phyloP scores from a whole-genome alignment of 2,888 invertebrate species.

The Rhorus exstirpatorius region DNA sequence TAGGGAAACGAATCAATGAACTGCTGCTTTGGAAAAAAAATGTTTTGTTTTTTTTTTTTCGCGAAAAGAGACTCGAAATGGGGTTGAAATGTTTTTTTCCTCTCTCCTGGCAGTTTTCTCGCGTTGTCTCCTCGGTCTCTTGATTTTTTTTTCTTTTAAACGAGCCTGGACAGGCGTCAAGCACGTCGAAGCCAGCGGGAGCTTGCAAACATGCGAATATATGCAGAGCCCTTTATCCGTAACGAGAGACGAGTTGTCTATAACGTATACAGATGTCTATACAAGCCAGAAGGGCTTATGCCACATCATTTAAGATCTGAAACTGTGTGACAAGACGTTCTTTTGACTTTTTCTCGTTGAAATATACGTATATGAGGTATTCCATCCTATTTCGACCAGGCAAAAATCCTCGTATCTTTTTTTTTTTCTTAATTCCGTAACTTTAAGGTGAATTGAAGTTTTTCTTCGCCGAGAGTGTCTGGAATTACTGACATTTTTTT shows the following conservation, averaged over 20 bases:
- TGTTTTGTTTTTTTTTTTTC: background rate
- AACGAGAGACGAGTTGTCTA: background rate
- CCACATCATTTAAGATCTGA: too few relatives aligned
- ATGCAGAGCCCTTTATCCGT: background rate
- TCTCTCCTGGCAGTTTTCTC: background rate
- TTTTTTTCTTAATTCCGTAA: too few relatives aligned
- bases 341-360: too few relatives aligned
- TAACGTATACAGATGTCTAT: too few relatives aligned
- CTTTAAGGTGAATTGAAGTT: too few relatives aligned
- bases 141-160: slow-evolving; percentile 23
- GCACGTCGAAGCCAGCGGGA: slow-evolving; percentile 39
- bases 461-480: too few relatives aligned
- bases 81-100: background rate
- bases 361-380: too few relatives aligned
- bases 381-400: too few relatives aligned
- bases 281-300: too few relatives aligned
- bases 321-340: too few relatives aligned
- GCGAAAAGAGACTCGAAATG: background rate
- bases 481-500: too few relatives aligned
- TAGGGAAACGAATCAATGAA: slow-evolving; percentile 14
- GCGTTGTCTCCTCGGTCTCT: background rate
- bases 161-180: slow-evolving; percentile 20
- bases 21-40: background rate
- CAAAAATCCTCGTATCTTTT: too few relatives aligned
- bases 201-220: slow-evolving; percentile 52